These are phyloP conservation scores for Drosophila affinis DNA, from an alignment of 2,888 invertebrate species.

Conservation along the genomic window DNA sequence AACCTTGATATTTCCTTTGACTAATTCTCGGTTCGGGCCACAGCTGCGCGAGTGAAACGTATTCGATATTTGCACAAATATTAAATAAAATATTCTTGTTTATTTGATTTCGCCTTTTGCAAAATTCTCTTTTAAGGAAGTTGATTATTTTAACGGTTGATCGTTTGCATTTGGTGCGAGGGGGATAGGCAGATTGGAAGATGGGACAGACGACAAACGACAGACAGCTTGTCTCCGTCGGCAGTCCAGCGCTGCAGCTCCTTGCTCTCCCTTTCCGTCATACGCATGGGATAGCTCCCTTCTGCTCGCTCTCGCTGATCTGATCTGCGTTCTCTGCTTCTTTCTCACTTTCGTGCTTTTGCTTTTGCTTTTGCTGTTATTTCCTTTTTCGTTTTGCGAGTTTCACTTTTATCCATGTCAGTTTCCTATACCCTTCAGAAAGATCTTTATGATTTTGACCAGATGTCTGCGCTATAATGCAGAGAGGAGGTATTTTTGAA, in stretches of 20 bases:
- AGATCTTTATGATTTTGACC: background rate
- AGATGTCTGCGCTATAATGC: background rate
- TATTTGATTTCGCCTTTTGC: slow-evolving; percentile 14
- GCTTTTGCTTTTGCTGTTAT: slow-evolving; percentile 40
- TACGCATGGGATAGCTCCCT: background rate
- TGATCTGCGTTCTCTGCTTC: slow-evolving; percentile 12
- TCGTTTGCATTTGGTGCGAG: too few relatives aligned
- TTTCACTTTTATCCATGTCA: slow-evolving; percentile 66
- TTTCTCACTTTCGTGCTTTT: slow-evolving; percentile 3
- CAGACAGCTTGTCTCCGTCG: slow-evolving; percentile 4
- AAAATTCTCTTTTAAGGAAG: slow-evolving; percentile 18
- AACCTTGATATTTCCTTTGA: slow-evolving; percentile 67
- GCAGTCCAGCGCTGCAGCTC: too few relatives aligned
- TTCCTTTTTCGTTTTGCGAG: slow-evolving; percentile 50
- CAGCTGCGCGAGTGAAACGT: slow-evolving; percentile 56
- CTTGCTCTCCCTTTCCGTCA: too few relatives aligned
- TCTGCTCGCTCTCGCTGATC: background rate
- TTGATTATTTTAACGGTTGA: background rate
- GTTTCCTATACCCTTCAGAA: slow-evolving; percentile 19
- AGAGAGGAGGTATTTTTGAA: background rate
- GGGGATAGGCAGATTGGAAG: background rate
- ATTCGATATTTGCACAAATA: slow-evolving; percentile 48
- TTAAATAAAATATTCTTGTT: slow-evolving; percentile 19
- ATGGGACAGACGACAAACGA: background rate
- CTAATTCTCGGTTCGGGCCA: slow-evolving; percentile 38